These are phyloP conservation scores for Aporophyla lueneburgensis DNA, from an alignment of 2,888 invertebrate genomes.

Conservation along the genomic window DNA sequence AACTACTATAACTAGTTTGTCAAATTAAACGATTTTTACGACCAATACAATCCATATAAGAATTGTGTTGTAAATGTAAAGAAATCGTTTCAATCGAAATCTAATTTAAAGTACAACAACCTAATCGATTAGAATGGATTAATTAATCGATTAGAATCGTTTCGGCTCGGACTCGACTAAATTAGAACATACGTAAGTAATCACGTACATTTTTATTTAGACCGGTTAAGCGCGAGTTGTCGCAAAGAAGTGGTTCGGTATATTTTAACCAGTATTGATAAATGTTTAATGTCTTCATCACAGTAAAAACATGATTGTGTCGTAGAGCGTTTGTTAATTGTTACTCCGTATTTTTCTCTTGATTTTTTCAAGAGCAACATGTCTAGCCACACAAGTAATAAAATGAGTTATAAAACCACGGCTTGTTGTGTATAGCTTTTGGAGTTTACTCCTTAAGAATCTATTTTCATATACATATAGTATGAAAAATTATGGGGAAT, in stretches of 20 bases:
- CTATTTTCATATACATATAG: no score
- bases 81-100: constrained; percentile 74
- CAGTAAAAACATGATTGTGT: constrained; percentile 47
- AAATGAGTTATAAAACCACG: background rate
- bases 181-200: constrained; percentile 78
- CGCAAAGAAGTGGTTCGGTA: constrained; percentile 65
- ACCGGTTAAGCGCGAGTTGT: constrained; percentile 52
- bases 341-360: constrained; percentile 38
- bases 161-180: constrained; percentile 72
- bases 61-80: constrained; percentile 69
- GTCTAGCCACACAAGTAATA: background rate
- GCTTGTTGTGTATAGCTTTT: no score
- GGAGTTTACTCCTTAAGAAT: no score
- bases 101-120: constrained; percentile 76
- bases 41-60: constrained; percentile 55
- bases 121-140: constrained; percentile 78
- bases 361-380: background rate
- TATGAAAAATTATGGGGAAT: no score
- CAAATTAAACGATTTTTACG: constrained; percentile 61
- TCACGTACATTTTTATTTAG: constrained; percentile 69
- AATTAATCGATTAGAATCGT: constrained; percentile 78
- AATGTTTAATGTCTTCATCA: constrained; percentile 63
- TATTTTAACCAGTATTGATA: constrained; percentile 40
- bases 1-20: constrained; percentile 60
- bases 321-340: constrained; percentile 50